A percentile compares a stretch with the other conserved stretches of the same genome.
Evolutionary conservation across 2,888 invertebrate species (phyloP).

Genomic region (Phrixothrix hirtus): DNA sequence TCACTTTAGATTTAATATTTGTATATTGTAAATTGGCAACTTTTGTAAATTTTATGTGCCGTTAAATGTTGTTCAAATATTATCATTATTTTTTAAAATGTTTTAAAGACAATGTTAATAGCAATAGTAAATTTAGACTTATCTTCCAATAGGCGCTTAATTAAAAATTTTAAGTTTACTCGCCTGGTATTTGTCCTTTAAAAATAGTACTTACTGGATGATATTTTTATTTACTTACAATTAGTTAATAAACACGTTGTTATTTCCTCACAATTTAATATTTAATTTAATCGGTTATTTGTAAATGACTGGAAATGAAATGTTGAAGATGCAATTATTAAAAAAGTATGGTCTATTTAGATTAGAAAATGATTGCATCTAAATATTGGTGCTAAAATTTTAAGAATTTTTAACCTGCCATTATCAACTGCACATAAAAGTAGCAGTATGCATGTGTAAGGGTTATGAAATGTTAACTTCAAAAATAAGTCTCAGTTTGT

Average conservation of each 20-base stretch:
- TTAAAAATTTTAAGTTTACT: constrained; percentile 5
- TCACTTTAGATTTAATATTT: constrained; percentile 24
- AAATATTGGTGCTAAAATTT: not conserved
- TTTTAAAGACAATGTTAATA: constrained; percentile 2
- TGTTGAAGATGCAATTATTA: not conserved
- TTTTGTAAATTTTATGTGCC: constrained; percentile 15
- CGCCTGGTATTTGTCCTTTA: too few species aligned
- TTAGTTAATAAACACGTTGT: too few species aligned
- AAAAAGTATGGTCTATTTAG: not conserved
- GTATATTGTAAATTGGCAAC: constrained; percentile 30
- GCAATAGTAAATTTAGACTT: constrained; percentile 19
- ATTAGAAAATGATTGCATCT: not conserved
- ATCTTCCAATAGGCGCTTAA: constrained; percentile 13
- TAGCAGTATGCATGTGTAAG: too few species aligned
- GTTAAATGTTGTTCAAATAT: constrained; percentile 8
- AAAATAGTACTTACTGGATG: too few species aligned
- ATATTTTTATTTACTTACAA: too few species aligned
- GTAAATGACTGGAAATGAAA: not conserved
- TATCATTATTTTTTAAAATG: constrained; percentile 11
- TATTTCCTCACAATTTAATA: too few species aligned
- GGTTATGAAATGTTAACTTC: too few species aligned
- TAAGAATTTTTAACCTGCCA: not conserved
- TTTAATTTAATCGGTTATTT: not conserved
- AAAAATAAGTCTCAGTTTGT: too few species aligned
- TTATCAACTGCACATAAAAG: too few species aligned